These are phyloP conservation scores for Sanderia malayensis DNA, from an alignment of 30 jellyfish, hydroid and myxozoan species.

Conservation along the genomic window DNA sequence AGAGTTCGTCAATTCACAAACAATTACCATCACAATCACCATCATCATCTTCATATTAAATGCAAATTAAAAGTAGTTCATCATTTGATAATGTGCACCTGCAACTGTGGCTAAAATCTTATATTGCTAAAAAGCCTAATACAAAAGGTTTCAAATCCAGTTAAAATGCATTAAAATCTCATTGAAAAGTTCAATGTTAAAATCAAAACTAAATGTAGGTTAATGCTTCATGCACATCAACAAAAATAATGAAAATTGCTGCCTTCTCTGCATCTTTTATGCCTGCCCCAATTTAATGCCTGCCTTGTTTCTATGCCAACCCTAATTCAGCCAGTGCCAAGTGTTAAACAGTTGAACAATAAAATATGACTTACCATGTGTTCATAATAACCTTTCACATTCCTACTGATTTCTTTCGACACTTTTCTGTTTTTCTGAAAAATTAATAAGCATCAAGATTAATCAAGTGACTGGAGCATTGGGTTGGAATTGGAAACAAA, in stretches of 20 bases:
- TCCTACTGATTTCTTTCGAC: constrained; percentile 8
- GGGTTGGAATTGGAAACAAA: background rate
- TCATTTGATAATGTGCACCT: background rate
- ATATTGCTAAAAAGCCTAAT: background rate
- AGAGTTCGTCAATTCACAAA: too few species aligned
- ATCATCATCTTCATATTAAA: too few species aligned
- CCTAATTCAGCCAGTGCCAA: too few species aligned
- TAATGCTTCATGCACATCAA: too few species aligned
- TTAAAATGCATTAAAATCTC: background rate
- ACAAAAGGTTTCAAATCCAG: background rate
- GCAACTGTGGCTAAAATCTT: background rate
- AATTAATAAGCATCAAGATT: too few species aligned
- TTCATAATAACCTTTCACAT: constrained; percentile 42
- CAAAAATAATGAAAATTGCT: background rate
- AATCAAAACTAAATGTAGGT: too few species aligned
- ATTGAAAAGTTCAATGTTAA: too few species aligned
- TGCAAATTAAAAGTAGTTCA: background rate
- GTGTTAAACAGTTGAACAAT: too few species aligned
- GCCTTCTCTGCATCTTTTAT: background rate
- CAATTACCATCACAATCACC: background rate
- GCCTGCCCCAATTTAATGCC: background rate
- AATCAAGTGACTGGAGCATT: background rate
- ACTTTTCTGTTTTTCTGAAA: constrained; percentile 30
- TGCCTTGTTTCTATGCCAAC: background rate
- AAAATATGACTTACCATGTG: constrained; percentile 48